These are phyloP conservation scores for Otolemur crassicaudatus DNA, from an alignment of 2,797 vertebrate genomes.

Conservation along the genomic window DNA sequence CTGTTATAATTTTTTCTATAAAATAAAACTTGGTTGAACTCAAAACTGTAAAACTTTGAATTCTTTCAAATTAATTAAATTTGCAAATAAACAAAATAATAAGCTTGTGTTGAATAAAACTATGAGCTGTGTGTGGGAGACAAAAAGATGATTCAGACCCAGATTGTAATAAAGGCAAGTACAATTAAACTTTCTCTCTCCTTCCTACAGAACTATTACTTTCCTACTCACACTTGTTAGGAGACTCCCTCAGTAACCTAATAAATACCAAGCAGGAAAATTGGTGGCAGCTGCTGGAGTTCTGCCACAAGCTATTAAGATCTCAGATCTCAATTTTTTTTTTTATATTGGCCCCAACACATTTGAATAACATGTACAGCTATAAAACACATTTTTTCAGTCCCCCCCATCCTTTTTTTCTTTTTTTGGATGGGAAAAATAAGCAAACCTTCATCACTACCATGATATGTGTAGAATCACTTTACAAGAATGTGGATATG, in stretches of 20 bases:
- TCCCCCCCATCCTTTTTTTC: neutral
- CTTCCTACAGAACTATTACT: neutral
- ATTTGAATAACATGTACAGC: slow-evolving; percentile 15
- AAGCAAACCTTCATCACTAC: neutral
- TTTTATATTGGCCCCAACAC: neutral
- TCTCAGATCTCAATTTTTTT: slow-evolving; percentile 7
- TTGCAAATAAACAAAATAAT: slow-evolving; percentile 48
- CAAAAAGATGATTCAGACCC: slow-evolving; percentile 37
- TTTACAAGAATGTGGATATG: slow-evolving; percentile 1
- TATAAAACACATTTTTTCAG: neutral
- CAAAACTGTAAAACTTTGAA: slow-evolving; percentile 23
- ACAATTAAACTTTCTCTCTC: neutral
- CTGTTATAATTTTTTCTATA: slow-evolving; percentile 20
- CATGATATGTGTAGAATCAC: neutral
- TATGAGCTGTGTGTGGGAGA: neutral
- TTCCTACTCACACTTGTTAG: slow-evolving; percentile 1
- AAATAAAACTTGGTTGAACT: slow-evolving; percentile 26
- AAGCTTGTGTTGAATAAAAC: slow-evolving; percentile 32
- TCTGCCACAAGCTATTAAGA: slow-evolving; percentile 21
- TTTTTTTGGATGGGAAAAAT: neutral
- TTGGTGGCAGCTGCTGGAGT: neutral
- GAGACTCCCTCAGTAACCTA: neutral
- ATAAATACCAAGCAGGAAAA: neutral
- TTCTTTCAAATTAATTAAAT: slow-evolving; percentile 61
- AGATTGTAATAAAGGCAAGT: slow-evolving; percentile 25